A percentile compares a stretch with the other conserved stretches of the same genome.
Evolutionary conservation across 23 tunicate species (phyloP).

Genomic region (Halocynthia aurantium): DNA sequence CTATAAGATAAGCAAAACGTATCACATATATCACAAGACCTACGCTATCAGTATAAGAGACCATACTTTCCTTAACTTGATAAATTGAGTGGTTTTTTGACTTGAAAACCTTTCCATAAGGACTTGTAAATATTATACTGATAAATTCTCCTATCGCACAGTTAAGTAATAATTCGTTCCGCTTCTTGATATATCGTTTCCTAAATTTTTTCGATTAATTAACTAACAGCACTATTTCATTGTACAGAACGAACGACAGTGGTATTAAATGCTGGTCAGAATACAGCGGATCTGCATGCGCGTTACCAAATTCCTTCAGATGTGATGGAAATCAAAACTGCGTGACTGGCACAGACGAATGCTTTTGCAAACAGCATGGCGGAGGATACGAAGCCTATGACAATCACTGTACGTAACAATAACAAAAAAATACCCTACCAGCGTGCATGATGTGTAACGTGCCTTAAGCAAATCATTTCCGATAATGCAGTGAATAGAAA

Average conservation of each 20-base stretch:
- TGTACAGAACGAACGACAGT: background rate
- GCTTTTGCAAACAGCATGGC: background rate
- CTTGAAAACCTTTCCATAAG: no score
- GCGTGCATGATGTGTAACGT: no score
- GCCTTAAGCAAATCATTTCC: no score
- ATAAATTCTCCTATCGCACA: no score
- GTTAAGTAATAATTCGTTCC: no score
- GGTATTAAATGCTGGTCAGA: conserved; percentile 1
- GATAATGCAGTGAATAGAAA: no score
- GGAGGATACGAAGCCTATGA: background rate
- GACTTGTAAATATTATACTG: no score
- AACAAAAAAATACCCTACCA: background rate
- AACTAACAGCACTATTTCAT: background rate
- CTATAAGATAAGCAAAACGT: no score
- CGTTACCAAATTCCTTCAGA: background rate
- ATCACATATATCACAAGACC: no score
- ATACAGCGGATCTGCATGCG: conserved; percentile 1
- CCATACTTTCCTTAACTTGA: no score
- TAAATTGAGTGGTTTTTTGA: no score
- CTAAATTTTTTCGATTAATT: background rate
- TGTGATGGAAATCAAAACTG: conserved; percentile 7
- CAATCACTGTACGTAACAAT: background rate
- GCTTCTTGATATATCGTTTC: background rate
- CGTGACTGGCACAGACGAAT: conserved; percentile 2
- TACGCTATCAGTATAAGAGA: no score